Base-by-base conservation (phyloP, 2,797 vertebrate species). In the Clarias laeviceps region DNA sequence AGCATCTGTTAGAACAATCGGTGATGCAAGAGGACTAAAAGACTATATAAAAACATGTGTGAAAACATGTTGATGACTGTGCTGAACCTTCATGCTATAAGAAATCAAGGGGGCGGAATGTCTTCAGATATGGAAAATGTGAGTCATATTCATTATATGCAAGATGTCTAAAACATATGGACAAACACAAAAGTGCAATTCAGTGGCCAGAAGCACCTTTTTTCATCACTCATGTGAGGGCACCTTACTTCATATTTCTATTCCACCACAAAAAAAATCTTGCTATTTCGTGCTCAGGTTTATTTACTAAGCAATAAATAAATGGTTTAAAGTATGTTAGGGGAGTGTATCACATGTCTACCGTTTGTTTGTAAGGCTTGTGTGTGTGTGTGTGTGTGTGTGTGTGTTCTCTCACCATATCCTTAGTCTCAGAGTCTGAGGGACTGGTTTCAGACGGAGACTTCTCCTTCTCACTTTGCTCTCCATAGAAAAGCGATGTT, bases 381-480 rank as follows among this genome's bases (percentile, higher is more conserved):
- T 66, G 18, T 83, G 66, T 65, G n/a, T 79, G 11, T 70, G 24
- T 82, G 59, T 40, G 15, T 61, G 22, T 77, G 40, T 70, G 45
- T 83, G 20, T 70, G 2, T 20, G 18, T 64, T 56, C 68, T 82
- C 96, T 95, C 87, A 97, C 97, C 95, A 95, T 92, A 73, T 99
- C 98, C 92, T 97, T 98, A 88, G 93, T 96, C 82, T 97, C 97
- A 0, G 93, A 92, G 73, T 99, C 97, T 29, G 97, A 93, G 14
- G 97, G 97, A 82, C 97, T 96, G 92, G 94, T 95, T 90, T 99
- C 98, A 0, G 97, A 98, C 0, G 98, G 97, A 4, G 97, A 97
- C 91, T 98, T 98, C n/a, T 99, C 97, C 90, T 98, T 99, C 92
- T 99, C 98, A 0, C 96, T 98, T 62, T 96, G 97, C 91, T 99